Evolutionary conservation across 2,113 vertebrate species (phyloP), one percentile per base, ranked within the genome.

Genomic region (Equus quagga): DNA sequence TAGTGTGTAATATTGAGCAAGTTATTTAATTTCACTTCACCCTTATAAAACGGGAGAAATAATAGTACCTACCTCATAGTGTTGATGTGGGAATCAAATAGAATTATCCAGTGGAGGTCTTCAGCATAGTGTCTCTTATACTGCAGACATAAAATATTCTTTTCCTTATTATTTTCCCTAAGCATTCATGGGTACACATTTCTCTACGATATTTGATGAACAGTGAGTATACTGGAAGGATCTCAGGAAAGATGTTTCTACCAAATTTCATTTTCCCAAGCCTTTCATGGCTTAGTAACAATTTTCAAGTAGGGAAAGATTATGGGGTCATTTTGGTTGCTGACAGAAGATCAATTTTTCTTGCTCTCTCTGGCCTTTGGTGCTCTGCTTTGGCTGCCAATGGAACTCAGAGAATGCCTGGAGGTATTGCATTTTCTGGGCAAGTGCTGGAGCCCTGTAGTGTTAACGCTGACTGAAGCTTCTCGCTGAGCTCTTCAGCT

Each of bases 301-400:
- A 33, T 95, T 97, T 97, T 94, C 51, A 94, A 96, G 64, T 54
- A 70, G 73, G 28, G 49, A 91, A 97, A 97, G 85, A 86, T 80
- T 91, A 94, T 69, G n/a, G 76, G 26, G 70, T 92, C 14, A 0
- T 80, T 93, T 93, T 79, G 67, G 70, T 83, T 84, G 72, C 36
- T 93, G 93, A 97, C 17, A 73, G 80, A 75, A 88, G 78, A 91
- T 86, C 67, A 41, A 69, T 93, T 95, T 96, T 94, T 81, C 62
- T 91, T 94, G 44, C 62, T 93, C 23, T 93, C 54, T 33, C 65
- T 54, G 75, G 83, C 73, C 92, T 98, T 75, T 93, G 93, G 91
- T 96, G 46, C 94, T 83, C 58, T 93, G 14, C 75, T 85, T 96
- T 97, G 73, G 62, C 87, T 83, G 46, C 54, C 51, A 89, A 56